These are phyloP conservation scores for Austrofundulus limnaeus DNA, from an alignment of 2,113 vertebrate species.

Conservation along the genomic window DNA sequence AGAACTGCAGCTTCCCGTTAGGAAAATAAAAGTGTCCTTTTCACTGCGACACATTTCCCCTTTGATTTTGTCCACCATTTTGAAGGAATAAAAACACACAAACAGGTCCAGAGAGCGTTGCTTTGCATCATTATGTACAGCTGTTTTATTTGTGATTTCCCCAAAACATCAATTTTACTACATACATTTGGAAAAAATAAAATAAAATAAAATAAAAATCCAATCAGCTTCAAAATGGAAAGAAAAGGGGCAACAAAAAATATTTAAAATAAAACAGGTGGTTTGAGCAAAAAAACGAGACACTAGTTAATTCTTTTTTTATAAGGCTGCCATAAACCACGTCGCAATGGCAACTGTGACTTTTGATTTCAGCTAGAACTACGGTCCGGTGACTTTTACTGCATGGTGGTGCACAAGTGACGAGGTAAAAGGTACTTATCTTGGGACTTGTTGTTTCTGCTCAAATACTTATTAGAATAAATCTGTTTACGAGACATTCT, in stretches of 20 bases:
- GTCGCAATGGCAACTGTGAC: conserved; percentile 52
- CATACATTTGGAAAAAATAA: conserved; percentile 77
- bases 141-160: conserved; percentile 79
- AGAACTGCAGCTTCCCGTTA: no score
- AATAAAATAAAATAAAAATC: no score
- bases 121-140: conserved; percentile 80
- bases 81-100: background rate
- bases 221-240: conserved; percentile 67
- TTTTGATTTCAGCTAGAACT: conserved; percentile 42
- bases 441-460: conserved; percentile 59
- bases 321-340: conserved; percentile 48
- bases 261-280: conserved; percentile 42
- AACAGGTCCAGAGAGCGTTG: background rate
- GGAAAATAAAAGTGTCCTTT: background rate
- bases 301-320: conserved; percentile 48
- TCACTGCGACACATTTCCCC: no score
- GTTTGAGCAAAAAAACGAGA: conserved; percentile 57
- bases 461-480: background rate
- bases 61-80: background rate
- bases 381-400: conserved; percentile 57
- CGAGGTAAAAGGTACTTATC: conserved; percentile 57
- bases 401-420: conserved; percentile 57
- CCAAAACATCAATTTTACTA: conserved; percentile 76
- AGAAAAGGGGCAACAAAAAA: conserved; percentile 26
- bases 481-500: conserved; percentile 36